Conservation (phyloP, 2,113 vertebrate genomes). For the Stomatorhinus ivindoensis region DNA sequence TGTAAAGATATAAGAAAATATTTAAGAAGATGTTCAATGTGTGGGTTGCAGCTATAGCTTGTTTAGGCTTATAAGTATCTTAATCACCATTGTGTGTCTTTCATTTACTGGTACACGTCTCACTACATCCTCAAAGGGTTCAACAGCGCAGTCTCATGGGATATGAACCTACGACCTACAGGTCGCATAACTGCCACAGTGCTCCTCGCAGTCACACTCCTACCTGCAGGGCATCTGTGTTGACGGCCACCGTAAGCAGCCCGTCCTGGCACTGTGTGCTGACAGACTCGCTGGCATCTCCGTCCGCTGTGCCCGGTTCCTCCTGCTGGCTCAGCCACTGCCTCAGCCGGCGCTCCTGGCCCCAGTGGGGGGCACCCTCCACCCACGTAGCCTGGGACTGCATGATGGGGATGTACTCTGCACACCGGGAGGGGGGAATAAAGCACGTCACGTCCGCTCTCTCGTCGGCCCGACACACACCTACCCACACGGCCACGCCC, state of each 20-base stretch:
- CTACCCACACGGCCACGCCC: not conserved
- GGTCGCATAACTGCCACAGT: not conserved
- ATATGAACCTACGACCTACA: not conserved
- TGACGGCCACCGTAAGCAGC: conserved; percentile 46
- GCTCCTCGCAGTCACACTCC: not conserved
- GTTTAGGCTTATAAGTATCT: not conserved
- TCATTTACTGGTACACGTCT: not conserved
- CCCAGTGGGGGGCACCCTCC: conserved; percentile 27
- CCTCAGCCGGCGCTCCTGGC: conserved; percentile 36
- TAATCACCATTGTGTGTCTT: not conserved
- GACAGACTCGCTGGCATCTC: conserved; percentile 35
- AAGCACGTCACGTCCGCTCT: not conserved
- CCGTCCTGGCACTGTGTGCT: conserved; percentile 51
- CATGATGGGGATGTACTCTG: conserved; percentile 4
- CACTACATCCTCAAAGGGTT: not conserved
- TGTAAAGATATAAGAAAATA: not conserved
- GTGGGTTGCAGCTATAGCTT: not conserved
- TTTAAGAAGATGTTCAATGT: not conserved
- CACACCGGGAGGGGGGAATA: not conserved
- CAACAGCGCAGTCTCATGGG: not conserved
- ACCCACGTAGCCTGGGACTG: not conserved
- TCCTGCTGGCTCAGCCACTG: conserved; percentile 38
- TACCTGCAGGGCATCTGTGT: conserved; percentile 52
- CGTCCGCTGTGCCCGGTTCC: not conserved
- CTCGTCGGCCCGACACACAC: not conserved